These are phyloP conservation scores for Entomobrya multifasciata DNA, from an alignment of 2,888 invertebrate genomes.

Conservation along the genomic window DNA sequence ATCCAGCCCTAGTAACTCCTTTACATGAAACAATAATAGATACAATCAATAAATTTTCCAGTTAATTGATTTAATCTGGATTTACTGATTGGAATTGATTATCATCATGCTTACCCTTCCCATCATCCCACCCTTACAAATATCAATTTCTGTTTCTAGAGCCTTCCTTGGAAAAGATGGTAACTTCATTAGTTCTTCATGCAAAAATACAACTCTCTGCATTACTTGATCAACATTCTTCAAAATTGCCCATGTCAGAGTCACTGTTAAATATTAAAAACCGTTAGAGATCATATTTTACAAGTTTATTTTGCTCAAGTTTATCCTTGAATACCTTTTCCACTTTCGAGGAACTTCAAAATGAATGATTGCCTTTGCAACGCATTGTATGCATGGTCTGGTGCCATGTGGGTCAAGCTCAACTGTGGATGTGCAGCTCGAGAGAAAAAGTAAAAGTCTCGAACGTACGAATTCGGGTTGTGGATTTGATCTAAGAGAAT, in stretches of 20 bases:
- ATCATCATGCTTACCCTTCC: slow-evolving; percentile 86
- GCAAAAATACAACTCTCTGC: slow-evolving; percentile 97
- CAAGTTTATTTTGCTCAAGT: neutral
- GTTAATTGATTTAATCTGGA: too few relatives aligned
- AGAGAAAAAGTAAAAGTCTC: slow-evolving; percentile 97
- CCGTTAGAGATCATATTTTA: neutral
- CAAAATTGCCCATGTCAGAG: slow-evolving; percentile 94
- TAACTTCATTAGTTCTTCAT: slow-evolving; percentile 98
- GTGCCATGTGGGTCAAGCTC: slow-evolving; percentile 95
- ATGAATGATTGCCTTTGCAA: slow-evolving; percentile 94
- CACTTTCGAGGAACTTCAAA: slow-evolving; percentile 97
- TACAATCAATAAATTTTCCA: too few relatives aligned
- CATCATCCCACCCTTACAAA: slow-evolving; percentile 93
- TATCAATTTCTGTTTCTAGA: slow-evolving; percentile 96
- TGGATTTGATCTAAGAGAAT: slow-evolving; percentile 93
- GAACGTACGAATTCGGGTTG: slow-evolving; percentile 95
- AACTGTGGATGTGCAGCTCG: slow-evolving; percentile 99
- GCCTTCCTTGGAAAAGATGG: slow-evolving; percentile 99
- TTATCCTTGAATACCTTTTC: slow-evolving; percentile 84
- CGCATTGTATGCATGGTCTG: slow-evolving; percentile 93
- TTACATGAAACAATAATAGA: slow-evolving; percentile 75
- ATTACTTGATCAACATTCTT: slow-evolving; percentile 96
- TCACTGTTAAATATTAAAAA: slow-evolving; percentile 82
- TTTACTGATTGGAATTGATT: too few relatives aligned
- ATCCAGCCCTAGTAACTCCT: slow-evolving; percentile 94